Conservation (phyloP, 2,888 invertebrate species). For the Itoplectis maculator region DNA sequence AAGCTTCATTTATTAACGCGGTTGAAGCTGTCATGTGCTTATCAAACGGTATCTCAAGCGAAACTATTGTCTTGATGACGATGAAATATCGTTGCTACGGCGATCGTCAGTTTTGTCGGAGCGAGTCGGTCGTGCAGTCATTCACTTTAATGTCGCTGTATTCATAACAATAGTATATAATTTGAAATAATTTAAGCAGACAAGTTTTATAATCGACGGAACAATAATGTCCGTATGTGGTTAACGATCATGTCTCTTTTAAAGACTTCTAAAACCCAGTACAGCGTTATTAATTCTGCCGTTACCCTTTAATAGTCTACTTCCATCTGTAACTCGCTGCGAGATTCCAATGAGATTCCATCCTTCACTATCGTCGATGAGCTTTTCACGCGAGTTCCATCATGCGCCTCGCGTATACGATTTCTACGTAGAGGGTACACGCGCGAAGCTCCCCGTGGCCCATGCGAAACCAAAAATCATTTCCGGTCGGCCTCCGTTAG, state of each 20-base stretch:
- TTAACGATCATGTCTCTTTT: background rate
- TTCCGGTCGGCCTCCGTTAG: conserved; percentile 48
- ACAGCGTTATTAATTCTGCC: background rate
- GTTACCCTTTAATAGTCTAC: background rate
- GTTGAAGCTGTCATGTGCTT: no score
- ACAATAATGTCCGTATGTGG: background rate
- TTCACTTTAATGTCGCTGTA: no score
- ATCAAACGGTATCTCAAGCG: no score
- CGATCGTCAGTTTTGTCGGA: no score
- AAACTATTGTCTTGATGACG: no score
- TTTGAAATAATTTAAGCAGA: no score
- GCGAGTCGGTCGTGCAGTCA: no score
- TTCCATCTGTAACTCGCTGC: background rate
- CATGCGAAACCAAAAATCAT: conserved; percentile 63
- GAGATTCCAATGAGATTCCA: conserved; percentile 18
- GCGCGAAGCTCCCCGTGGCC: background rate
- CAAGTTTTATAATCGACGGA: background rate
- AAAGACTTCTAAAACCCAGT: background rate
- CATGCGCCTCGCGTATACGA: background rate
- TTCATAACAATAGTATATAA: no score
- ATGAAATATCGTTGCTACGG: no score
- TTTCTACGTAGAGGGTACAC: background rate
- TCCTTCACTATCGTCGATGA: conserved; percentile 31
- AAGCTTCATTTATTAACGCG: no score
- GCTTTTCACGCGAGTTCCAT: conserved; percentile 12